Conservation (phyloP, 1,140 invertebrate genomes). For the Mactra quadrangularis region DNA sequence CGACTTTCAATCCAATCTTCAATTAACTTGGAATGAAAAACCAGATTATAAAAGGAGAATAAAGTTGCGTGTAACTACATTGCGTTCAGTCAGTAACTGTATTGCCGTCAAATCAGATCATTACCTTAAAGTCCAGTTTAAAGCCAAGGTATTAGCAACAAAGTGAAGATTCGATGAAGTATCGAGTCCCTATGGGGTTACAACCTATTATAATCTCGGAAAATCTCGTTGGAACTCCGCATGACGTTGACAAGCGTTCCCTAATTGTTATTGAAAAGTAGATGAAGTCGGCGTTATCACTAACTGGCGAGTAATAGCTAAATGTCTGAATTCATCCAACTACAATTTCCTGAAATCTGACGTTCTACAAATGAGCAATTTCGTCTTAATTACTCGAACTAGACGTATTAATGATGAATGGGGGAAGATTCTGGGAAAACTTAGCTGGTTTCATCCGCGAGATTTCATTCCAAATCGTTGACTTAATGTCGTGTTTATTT, state of each 20-base stretch:
- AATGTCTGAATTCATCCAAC: constrained; percentile 53
- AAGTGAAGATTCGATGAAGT: too few relatives aligned
- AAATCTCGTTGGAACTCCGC: constrained; percentile 17
- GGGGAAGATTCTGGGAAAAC: constrained; percentile 40
- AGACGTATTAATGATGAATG: constrained; percentile 58
- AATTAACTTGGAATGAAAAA: constrained; percentile 58
- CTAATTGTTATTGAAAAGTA: constrained; percentile 58
- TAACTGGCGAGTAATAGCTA: constrained; percentile 60
- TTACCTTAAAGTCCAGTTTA: constrained; percentile 48
- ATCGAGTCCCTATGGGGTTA: constrained; percentile 37
- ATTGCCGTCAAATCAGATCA: constrained; percentile 53
- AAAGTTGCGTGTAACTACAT: constrained; percentile 42
- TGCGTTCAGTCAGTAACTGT: constrained; percentile 6
- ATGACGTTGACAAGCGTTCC: constrained; percentile 48
- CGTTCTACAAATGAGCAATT: constrained; percentile 62
- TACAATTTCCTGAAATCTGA: constrained; percentile 53
- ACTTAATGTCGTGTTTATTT: constrained; percentile 51
- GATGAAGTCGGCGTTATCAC: constrained; percentile 38
- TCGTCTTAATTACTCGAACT: constrained; percentile 46
- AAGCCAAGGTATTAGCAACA: constrained; percentile 54
- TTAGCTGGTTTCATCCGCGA: constrained; percentile 21
- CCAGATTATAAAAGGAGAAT: constrained; percentile 60
- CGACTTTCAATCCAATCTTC: constrained; percentile 33
- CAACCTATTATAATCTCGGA: constrained; percentile 39
- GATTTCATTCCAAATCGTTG: constrained; percentile 8